These are phyloP conservation scores for Diglossa cyanea DNA, from an alignment of 2,797 vertebrate species.

Conservation along the genomic window DNA sequence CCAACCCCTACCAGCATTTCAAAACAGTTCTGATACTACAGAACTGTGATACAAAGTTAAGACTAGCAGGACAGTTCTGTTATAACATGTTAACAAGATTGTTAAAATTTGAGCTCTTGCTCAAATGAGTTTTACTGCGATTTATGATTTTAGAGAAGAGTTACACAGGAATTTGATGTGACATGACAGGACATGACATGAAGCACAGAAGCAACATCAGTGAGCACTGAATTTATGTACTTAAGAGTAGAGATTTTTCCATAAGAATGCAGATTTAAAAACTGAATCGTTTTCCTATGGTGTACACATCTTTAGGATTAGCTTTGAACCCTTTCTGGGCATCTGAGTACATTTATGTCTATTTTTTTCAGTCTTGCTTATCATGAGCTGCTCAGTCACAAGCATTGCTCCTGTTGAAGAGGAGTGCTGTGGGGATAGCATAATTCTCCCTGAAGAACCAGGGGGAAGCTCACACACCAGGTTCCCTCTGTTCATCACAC, in stretches of 20 bases:
- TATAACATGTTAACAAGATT: not conserved
- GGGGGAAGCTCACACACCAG: accelerated
- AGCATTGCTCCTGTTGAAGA: not conserved
- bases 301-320: not conserved
- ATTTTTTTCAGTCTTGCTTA: not conserved
- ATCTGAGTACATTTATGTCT: not conserved
- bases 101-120: not conserved
- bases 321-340: not conserved
- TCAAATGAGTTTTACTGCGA: not conserved
- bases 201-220: not conserved
- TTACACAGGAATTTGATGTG: not conserved
- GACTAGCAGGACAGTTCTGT: not conserved
- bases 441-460: not conserved
- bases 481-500: not conserved
- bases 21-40: not conserved
- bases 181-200: not conserved
- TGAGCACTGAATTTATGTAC: not conserved
- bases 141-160: not conserved
- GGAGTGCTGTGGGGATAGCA: not conserved
- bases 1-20: not conserved
- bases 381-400: not conserved
- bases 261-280: not conserved
- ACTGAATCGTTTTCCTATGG: not conserved
- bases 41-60: not conserved
- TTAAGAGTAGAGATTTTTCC: not conserved